These are phyloP conservation scores for Ochlodes sylvanus DNA, from an alignment of 2,888 invertebrate genomes.

Conservation along the genomic window DNA sequence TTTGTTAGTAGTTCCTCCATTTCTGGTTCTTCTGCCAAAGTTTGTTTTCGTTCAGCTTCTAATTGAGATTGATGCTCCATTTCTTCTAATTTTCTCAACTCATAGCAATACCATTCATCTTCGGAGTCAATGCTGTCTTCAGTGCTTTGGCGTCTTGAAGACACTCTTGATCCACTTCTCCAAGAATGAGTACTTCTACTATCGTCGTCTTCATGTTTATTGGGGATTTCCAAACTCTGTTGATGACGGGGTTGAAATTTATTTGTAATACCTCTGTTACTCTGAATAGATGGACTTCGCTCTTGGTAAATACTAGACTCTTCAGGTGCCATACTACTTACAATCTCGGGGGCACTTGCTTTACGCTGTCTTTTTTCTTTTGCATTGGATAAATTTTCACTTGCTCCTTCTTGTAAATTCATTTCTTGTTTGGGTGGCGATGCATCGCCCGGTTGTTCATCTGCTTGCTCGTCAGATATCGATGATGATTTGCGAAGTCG, in stretches of 20 bases:
- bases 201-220: constrained; percentile 92
- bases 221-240: constrained; percentile 92
- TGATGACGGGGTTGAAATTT: constrained; percentile 89
- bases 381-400: constrained; percentile 54
- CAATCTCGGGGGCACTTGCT: constrained; percentile 71
- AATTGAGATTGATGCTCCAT: constrained; percentile 90
- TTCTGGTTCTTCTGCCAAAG: constrained; percentile 86
- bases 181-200: constrained; percentile 94
- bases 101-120: constrained; percentile 97
- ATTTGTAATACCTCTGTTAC: constrained; percentile 83
- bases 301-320: constrained; percentile 83
- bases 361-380: constrained; percentile 66
- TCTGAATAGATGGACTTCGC: constrained; percentile 88
- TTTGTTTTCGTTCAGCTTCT: constrained; percentile 87
- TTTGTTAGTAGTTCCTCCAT: constrained; percentile 76
- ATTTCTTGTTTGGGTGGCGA: constrained; percentile 68
- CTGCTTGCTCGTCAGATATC: constrained; percentile 88
- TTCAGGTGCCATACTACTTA: constrained; percentile 71
- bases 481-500: constrained; percentile 89
- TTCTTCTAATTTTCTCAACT: constrained; percentile 93
- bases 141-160: constrained; percentile 94
- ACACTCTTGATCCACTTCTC: constrained; percentile 93
- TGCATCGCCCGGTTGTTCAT: constrained; percentile 66
- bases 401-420: constrained; percentile 57
- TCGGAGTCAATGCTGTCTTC: constrained; percentile 97